These are phyloP conservation scores for Pristionchus mayeri DNA, from an alignment of 2,888 invertebrate genomes.

Conservation along the genomic window DNA sequence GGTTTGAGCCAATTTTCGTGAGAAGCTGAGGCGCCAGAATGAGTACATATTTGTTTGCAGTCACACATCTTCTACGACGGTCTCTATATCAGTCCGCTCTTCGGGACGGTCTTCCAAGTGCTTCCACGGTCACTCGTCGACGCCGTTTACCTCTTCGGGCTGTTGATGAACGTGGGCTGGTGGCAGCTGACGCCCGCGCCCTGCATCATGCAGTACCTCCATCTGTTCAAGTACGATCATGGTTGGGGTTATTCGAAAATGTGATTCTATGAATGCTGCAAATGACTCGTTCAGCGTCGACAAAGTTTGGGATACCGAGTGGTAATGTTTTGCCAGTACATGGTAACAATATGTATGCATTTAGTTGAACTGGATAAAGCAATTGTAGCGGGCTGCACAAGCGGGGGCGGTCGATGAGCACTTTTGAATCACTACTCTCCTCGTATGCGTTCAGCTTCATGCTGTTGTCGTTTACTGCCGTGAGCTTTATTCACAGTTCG, in stretches of 20 bases:
- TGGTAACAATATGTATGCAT: too few species aligned
- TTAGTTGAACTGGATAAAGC: not conserved
- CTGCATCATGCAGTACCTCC: slow-evolving; percentile 13
- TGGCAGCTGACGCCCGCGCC: slow-evolving; percentile 15
- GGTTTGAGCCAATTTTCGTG: too few species aligned
- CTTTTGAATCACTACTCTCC: not conserved
- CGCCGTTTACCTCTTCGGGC: not conserved
- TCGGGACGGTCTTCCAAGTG: not conserved
- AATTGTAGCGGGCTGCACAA: slow-evolving; percentile 3
- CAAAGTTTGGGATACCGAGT: too few species aligned
- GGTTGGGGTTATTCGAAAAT: not conserved
- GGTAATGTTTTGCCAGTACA: too few species aligned
- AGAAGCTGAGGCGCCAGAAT: too few species aligned
- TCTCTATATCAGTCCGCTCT: not conserved
- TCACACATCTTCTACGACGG: slow-evolving; percentile 15
- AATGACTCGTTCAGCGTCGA: too few species aligned
- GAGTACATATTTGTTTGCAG: not conserved
- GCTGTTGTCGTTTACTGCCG: not conserved
- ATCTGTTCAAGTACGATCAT: not conserved
- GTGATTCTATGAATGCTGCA: too few species aligned
- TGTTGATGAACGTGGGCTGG: not conserved
- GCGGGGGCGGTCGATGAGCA: slow-evolving; percentile 1
- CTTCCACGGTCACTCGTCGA: not conserved
- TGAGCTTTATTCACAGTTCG: too few species aligned
- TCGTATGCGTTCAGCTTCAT: slow-evolving; percentile 13